These are phyloP conservation scores for Graphium colonna DNA, from an alignment of 2,888 invertebrate genomes.

Conservation along the genomic window DNA sequence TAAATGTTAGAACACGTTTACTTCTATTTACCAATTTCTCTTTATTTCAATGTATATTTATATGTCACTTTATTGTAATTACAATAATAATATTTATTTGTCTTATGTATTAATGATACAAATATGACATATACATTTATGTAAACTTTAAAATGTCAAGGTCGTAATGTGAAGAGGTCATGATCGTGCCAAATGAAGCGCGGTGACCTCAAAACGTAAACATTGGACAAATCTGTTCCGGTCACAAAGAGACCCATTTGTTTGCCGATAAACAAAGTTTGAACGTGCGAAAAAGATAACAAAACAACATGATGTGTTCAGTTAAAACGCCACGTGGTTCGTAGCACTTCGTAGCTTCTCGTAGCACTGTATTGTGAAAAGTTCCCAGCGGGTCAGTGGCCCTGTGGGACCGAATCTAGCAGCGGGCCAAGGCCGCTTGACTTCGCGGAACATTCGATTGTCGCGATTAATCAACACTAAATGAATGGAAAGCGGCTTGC, in stretches of 20 bases:
- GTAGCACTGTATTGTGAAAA: not conserved
- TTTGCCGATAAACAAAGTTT: too few relatives aligned
- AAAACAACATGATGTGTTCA: not conserved
- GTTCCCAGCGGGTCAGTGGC: not conserved
- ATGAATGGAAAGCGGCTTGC: conserved; percentile 29
- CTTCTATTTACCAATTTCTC: too few relatives aligned
- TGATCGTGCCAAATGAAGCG: not conserved
- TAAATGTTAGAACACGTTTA: too few relatives aligned
- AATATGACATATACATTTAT: too few relatives aligned
- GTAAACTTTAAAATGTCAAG: conserved; percentile 1
- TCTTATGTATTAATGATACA: too few relatives aligned
- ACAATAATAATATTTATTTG: too few relatives aligned
- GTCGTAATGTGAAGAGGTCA: not conserved
- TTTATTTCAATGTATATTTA: too few relatives aligned
- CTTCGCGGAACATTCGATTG: conserved; percentile 31
- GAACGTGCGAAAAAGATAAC: not conserved
- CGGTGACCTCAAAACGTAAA: not conserved
- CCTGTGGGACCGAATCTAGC: conserved; percentile 1
- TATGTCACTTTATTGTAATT: too few relatives aligned
- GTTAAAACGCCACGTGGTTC: not conserved
- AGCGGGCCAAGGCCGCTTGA: conserved; percentile 31
- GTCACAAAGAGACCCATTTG: too few relatives aligned
- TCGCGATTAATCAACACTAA: conserved; percentile 26
- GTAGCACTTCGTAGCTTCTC: not conserved
- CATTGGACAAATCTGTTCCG: not conserved